Conservation (phyloP, 2,888 invertebrate species). For the Latrodectus elegans region DNA sequence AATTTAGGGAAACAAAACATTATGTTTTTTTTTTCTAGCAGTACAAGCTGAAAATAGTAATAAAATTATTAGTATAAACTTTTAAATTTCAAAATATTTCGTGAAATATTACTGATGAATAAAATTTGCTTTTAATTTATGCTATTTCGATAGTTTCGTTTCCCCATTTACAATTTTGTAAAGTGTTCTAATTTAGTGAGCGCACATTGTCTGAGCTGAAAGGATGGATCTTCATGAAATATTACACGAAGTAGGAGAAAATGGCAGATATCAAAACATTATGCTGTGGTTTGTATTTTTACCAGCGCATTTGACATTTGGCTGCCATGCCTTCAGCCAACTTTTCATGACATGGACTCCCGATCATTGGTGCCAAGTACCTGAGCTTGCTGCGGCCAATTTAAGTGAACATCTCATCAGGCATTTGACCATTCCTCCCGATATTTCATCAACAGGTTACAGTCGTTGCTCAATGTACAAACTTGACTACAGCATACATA, state of each 20-base stretch:
- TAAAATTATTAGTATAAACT: too few species aligned
- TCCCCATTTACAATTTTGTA: background rate
- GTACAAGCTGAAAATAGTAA: too few species aligned
- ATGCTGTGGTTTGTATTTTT: constrained; percentile 76
- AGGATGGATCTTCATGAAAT: constrained; percentile 78
- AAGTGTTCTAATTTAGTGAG: background rate
- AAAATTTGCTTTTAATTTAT: too few species aligned
- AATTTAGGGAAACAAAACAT: too few species aligned
- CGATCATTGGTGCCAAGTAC: constrained; percentile 84
- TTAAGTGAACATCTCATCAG: constrained; percentile 57
- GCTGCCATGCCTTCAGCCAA: constrained; percentile 88
- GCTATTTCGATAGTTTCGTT: too few species aligned
- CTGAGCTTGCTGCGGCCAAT: constrained; percentile 78
- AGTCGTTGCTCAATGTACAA: constrained; percentile 58
- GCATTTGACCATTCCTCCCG: constrained; percentile 52
- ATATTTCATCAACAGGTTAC: constrained; percentile 13
- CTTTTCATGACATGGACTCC: constrained; percentile 71
- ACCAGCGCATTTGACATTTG: constrained; percentile 83
- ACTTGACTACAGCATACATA: constrained; percentile 60
- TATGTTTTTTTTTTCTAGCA: too few species aligned
- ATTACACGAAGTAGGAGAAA: constrained; percentile 78
- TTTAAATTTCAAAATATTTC: too few species aligned
- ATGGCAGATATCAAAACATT: constrained; percentile 78
- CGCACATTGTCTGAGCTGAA: background rate
- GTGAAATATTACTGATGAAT: too few species aligned